Base-by-base conservation (phyloP, 2,797 vertebrate genomes). In the Alcedo quadribrachys region DNA sequence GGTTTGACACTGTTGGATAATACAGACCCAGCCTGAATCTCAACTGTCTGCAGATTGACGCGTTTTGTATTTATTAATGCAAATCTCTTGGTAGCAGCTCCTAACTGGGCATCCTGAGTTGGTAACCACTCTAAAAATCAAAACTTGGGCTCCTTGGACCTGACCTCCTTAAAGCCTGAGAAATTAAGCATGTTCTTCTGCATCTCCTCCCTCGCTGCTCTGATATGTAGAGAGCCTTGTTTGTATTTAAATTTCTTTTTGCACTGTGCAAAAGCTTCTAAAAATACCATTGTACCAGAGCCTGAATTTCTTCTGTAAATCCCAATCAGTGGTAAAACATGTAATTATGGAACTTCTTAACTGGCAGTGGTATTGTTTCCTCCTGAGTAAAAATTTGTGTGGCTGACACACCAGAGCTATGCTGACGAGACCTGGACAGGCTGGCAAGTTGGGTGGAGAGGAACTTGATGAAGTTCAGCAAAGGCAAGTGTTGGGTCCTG, bases 1-100 rank as follows among this genome's bases (percentile, higher is more conserved):
- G 2, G 0, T 85, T 80, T 80, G 21, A 28, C 27, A 15, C 20
- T 2, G 1, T 1, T 28, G 16, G 28, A 13, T 24, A 22, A 46
- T 30, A 21, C 5, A 11, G 65, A 18, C 18, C 4, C 20, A 27
- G 28, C 32, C 30, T 7, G 21, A 21, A 15, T 6, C 5, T 67
- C 32, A 20, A 2, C 17, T 48, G 27, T 25, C 21, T 10, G 15
- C 30, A 57, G 32, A 87, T 32, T 61, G 24, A 2, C 40, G 7
- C 1, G 2, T 16, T 66, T 60, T 16, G 16, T 27, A 32, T 77
- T 83, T 74, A 40, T 71, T 54, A 63, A 28, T 13, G 20, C 5
- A 43, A 0, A 48, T 42, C 32, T 30, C 33, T 55, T 51, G 24
- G 25, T 37, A 28, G 18, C 1, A 0, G 30, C 40, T 69, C 35